Percentiles rank a stretch among this genome's conserved stretches.
Conservation (phyloP, 1,140 invertebrate species). For the Conus betulinus region DNA sequence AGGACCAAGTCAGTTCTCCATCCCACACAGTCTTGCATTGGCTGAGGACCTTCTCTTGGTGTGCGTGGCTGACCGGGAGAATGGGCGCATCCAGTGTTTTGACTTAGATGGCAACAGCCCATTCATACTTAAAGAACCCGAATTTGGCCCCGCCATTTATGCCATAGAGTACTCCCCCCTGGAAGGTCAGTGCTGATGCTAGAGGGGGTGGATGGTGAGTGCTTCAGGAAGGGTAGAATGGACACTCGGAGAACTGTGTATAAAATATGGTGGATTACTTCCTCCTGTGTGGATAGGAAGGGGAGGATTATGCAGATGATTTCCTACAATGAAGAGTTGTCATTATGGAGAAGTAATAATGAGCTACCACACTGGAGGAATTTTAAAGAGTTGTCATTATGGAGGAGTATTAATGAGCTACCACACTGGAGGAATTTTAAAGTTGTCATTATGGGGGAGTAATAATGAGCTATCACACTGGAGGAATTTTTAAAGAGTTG, state of each 20-base stretch:
- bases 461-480: too few species aligned
- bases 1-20: slow-evolving; percentile 78
- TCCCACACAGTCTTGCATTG: slow-evolving; percentile 90
- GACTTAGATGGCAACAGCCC: slow-evolving; percentile 68
- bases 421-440: too few species aligned
- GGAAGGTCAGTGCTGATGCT: slow-evolving; percentile 53
- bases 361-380: too few species aligned
- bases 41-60: slow-evolving; percentile 88
- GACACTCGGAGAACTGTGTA: too few species aligned
- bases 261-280: not conserved
- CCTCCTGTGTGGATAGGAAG: not conserved
- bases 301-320: not conserved
- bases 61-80: slow-evolving; percentile 95
- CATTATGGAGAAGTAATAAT: not conserved
- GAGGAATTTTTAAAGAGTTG: too few species aligned
- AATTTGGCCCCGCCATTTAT: slow-evolving; percentile 74
- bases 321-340: not conserved
- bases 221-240: too few species aligned
- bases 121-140: slow-evolving; percentile 62
- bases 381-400: too few species aligned
- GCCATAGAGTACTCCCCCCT: slow-evolving; percentile 70
- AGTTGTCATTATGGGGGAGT: too few species aligned
- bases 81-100: slow-evolving; percentile 84
- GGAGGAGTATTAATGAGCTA: too few species aligned
- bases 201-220: not conserved